Evolutionary conservation across 2,888 invertebrate species (phyloP).

Genomic region (Auanema sp.): DNA sequence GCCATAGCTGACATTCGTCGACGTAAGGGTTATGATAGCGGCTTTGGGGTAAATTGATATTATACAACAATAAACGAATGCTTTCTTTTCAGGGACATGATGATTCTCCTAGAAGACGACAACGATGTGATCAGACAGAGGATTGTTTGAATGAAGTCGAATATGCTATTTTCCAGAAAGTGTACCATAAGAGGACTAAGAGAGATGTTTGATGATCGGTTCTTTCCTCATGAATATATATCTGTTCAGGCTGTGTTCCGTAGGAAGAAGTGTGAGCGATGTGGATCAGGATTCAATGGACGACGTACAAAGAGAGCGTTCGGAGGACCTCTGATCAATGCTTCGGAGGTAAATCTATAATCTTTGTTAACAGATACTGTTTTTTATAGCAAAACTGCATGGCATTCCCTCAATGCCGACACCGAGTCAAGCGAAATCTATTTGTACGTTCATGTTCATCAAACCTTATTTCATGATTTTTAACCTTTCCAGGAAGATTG

Average conservation of each 20-base stretch:
- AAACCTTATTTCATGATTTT: constrained; percentile 1
- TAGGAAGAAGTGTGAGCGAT: constrained; percentile 36
- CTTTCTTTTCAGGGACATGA: constrained; percentile 7
- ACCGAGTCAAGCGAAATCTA: constrained; percentile 49
- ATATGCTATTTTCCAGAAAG: constrained; percentile 50
- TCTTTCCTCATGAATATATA: background rate
- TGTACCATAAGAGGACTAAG: constrained; percentile 50
- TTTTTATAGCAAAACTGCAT: constrained; percentile 46
- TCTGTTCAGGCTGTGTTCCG: constrained; percentile 29
- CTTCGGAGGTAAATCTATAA: constrained; percentile 41
- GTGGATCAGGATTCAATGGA: constrained; percentile 30
- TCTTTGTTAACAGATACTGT: constrained; percentile 2
- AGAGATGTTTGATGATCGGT: constrained; percentile 30
- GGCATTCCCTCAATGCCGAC: constrained; percentile 55
- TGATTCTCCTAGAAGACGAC: constrained; percentile 18
- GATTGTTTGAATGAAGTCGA: constrained; percentile 55
- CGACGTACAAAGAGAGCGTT: constrained; percentile 50
- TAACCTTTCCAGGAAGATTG: constrained; percentile 38
- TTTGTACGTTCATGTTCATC: constrained; percentile 24
- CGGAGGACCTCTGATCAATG: constrained; percentile 53
- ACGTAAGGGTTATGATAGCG: constrained; percentile 45
- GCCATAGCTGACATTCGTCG: constrained; percentile 47
- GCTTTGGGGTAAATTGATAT: constrained; percentile 26
- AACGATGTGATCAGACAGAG: constrained; percentile 46
- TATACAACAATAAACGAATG: background rate